phyloP scores from a whole-genome alignment of 2,113 vertebrate species.

The Penelope pileata region DNA sequence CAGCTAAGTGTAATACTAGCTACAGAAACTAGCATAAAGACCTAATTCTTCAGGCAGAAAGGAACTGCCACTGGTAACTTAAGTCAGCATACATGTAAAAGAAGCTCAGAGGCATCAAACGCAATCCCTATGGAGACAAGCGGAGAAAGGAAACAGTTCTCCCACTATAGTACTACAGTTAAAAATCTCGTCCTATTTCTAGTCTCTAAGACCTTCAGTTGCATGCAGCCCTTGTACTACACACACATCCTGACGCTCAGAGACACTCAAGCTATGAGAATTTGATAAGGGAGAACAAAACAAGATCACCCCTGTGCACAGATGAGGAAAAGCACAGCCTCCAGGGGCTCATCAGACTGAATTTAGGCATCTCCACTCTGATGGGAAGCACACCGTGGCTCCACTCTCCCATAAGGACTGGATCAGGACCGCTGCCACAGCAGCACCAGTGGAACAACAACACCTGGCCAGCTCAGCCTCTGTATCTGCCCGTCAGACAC shows the following conservation, averaged over 20 bases:
- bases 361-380: neutral
- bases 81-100: neutral
- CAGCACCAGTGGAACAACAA: neutral
- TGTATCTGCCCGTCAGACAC: neutral
- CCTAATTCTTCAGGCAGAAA: neutral
- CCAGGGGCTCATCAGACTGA: rapidly evolving
- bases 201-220: neutral
- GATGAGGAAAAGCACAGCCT: neutral
- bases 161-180: neutral
- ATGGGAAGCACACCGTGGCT: neutral
- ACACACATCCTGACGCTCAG: neutral
- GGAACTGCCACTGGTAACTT: neutral
- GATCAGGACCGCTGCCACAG: neutral
- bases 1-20: neutral
- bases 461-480: neutral
- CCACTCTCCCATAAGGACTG: neutral
- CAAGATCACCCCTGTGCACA: neutral
- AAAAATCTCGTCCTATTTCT: neutral
- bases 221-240: neutral
- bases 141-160: neutral
- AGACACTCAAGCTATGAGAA: neutral
- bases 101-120: neutral
- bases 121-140: neutral
- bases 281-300: neutral
- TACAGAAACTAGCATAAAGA: neutral